These are phyloP conservation scores for Peromyscus attwateri DNA, from an alignment of 2,797 vertebrate genomes.

Conservation along the genomic window DNA sequence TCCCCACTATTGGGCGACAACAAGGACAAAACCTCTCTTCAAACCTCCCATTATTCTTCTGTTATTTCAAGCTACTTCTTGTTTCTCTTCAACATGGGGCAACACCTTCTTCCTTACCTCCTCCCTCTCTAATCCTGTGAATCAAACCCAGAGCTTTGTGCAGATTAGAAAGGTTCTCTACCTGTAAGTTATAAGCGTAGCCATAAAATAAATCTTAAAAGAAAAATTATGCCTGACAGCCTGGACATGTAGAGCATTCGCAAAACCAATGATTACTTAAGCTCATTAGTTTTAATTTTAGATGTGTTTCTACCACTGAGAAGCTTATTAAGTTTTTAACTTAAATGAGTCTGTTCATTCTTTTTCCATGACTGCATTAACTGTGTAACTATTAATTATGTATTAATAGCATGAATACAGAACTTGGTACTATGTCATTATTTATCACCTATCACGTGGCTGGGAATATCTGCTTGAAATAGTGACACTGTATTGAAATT, in stretches of 20 bases:
- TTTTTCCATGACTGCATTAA: background rate
- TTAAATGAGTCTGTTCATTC: background rate
- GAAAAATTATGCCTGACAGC: conserved; percentile 49
- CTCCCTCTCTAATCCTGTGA: background rate
- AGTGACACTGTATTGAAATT: background rate
- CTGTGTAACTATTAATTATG: background rate
- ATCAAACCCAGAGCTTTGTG: background rate
- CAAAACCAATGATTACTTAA: conserved; percentile 56
- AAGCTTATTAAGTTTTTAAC: conserved; percentile 61
- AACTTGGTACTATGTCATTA: background rate
- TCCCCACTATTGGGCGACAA: background rate
- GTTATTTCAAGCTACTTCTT: conserved; percentile 71
- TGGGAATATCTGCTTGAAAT: background rate
- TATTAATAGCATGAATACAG: background rate
- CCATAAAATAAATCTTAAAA: background rate
- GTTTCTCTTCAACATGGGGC: conserved; percentile 68
- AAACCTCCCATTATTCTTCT: conserved; percentile 63
- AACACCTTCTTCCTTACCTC: conserved; percentile 44
- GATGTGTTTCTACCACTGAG: conserved; percentile 42
- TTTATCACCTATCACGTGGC: background rate
- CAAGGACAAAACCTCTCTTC: background rate
- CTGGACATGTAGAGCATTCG: conserved; percentile 57
- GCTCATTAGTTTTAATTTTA: conserved; percentile 61
- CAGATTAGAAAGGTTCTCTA: background rate
- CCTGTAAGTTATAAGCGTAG: background rate